Base-by-base conservation (phyloP, 2,888 invertebrate species). In the Axea sp. region DNA sequence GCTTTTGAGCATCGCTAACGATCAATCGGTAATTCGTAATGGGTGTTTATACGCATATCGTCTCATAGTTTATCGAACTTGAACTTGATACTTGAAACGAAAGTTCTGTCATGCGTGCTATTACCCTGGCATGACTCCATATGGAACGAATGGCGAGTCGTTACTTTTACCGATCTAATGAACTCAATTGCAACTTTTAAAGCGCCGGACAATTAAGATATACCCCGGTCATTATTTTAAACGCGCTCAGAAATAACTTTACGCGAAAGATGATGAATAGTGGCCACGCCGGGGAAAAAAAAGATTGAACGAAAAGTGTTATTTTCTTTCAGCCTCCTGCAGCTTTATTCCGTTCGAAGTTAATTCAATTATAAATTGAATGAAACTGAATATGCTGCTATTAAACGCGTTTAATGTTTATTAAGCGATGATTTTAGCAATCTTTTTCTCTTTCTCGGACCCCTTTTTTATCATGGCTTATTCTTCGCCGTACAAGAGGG, bases 91-190 rank as follows among this genome's bases (percentile, higher is more conserved):
- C 19, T 37, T 37, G 15, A 19, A 19, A 19, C 19, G 39, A 41
- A 51, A 69, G 51, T 59, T 22, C 11, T 65, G 17, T 8, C 24
- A 43, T 41, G 37, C 65, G 11, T 35, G 45, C 43, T n/a, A 39
- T 51, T 33, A 14, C 39, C 15, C 30, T 74, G 74, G 74, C 74
- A 15, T 8, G 22, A 28, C 53, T 64, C 67, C 71, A 71, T 57
- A 55, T 47, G 62, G 47, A 57, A 51, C 57, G 59, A 51, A 41
- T 26, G 4, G 11, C n/a, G 6, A 22, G 6, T 22, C 3, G 22
- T 22, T 59, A 12, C 22, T 6, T 30, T 53, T 28, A 28, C 53
- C 11, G 14, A 28, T 28, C 26, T 33, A 6, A 39, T 28, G 39
- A 30, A 53, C 51, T 33, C 33, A 33, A 33, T 15, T 33, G 33